Evolutionary conservation across 2,888 invertebrate species (phyloP), one percentile per base, ranked within the genome.

Genomic region (Tipula confusa): DNA sequence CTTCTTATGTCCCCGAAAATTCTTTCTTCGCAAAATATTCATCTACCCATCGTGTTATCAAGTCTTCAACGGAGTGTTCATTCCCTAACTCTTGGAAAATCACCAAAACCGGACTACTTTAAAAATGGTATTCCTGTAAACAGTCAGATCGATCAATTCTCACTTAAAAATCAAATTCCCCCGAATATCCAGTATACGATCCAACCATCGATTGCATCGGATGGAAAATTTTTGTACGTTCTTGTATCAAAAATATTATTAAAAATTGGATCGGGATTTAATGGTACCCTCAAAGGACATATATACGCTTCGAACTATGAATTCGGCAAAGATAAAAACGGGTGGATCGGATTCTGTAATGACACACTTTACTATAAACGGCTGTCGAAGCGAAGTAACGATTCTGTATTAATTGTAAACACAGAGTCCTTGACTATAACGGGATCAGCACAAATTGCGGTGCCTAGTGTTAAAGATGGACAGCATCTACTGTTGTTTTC

Each of bases 251-350:
- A 94, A 86, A 96, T 97, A 0, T 91, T 99, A 81, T 92, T 96
- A 85, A 99, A 99, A 91, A 93, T 99, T 85, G 99, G 99, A 18
- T 96, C 98, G 83, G 99, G 99, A 6, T 97, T 97, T 88, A 96
- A 96, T 83, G 97, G 96, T 85, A 97, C 98, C 6, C 93, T 97
- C 86, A 95, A 95, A 89, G 98, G 97, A n/a, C 95, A 96, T 87
- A 92, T 97, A 28, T 96, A 97, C 88, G 91, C 94, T 85, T 93
- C 95, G 88, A 96, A 96, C 88, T 92, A 94, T 29, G 95, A 97
- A 88, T 96, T 97, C 88, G 93, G 94, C 6, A 93, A 94, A 85
- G 96, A 96, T 87, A 92, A 92, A 82, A 92, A 92, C 86, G 96
- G 96, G 82, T 97, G 95, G 95, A 91, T 98, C 85, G 96, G 97